A percentile compares a stretch with the other conserved stretches of the same genome.
These are phyloP conservation scores for Calephelis perditalis DNA, from an alignment of 2,888 invertebrate species.

Conservation along the genomic window DNA sequence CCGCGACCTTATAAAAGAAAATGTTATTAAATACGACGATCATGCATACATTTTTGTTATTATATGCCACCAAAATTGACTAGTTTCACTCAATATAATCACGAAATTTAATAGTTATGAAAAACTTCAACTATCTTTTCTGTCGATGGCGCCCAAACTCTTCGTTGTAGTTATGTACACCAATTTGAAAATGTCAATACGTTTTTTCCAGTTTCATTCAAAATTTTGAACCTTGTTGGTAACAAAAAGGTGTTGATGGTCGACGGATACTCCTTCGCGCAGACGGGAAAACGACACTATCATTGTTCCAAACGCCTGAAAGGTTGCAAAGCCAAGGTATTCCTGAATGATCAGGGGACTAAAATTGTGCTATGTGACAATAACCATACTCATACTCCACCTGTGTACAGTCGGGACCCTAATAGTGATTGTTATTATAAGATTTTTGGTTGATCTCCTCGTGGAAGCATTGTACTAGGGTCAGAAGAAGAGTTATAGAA, in stretches of 20 bases:
- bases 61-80: too few species aligned
- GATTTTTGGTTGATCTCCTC: conserved; percentile 26
- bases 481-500: too few species aligned
- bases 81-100: too few species aligned
- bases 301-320: conserved; percentile 50
- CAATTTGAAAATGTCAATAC: too few species aligned
- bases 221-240: conserved; percentile 37
- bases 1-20: too few species aligned
- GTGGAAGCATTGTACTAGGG: too few species aligned
- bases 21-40: too few species aligned
- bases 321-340: conserved; percentile 47
- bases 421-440: conserved; percentile 37
- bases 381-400: conserved; percentile 43
- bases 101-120: too few species aligned
- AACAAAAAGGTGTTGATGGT: conserved; percentile 44
- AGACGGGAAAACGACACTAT: conserved; percentile 38
- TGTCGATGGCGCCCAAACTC: too few species aligned
- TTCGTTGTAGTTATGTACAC: too few species aligned
- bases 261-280: conserved; percentile 45
- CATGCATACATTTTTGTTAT: too few species aligned
- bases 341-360: conserved; percentile 35
- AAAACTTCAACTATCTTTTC: too few species aligned
- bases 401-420: conserved; percentile 26
- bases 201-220: conserved; percentile 33
- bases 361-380: conserved; percentile 31